Base-by-base conservation (phyloP, 2,888 invertebrate genomes). In the Augiades crinisus region DNA sequence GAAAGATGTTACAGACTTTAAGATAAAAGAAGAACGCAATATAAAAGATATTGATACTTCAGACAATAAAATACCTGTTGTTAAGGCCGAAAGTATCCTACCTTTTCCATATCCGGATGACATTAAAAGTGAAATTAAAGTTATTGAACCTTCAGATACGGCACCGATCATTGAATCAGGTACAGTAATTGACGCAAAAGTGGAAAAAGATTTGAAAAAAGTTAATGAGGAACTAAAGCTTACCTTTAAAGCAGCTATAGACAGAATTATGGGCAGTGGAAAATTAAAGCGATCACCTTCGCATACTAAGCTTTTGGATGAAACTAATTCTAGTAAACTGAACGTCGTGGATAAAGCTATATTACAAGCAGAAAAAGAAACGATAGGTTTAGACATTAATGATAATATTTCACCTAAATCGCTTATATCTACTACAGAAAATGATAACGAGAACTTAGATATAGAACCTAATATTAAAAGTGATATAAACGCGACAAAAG, bases 181-280 rank as follows among this genome's bases (percentile, higher is more conserved):
- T n/a, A 33, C 49, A 22, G 33, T 47, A 22, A 16, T 62, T 31
- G 67, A 76, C 46, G 67, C 72, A 8, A 71, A 67, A 41, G 68
- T 83, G 10, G 78, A 81, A 43, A 76, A 67, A 24, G 78, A 86
- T 54, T 69, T 87, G 2, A 81, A 78, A 55, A 80, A 77, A 63
- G 82, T 77, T 0, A 83, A 83, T 53, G 78, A 78, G 49, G 83
- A 88, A 61, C 54, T 89, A 7, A 83, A 80, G 60, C 43, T 67
- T 1, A 84, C 79, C 34, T 86, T 89, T 54, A 78, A 78, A 65
- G 79, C 81, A 30, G 89, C 88, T 1, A 70, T 89, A 40, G 72
- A 80, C 17, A 73, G 84, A 64, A 84, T 89, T 2, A 51, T 51
- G 45, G 22, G 45, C 6, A 34, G 5, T 24, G 34, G 30, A 1